Evolutionary conservation across 2,888 invertebrate species (phyloP), one percentile per base, ranked within the genome.

Genomic region (Tenthredo amoena): DNA sequence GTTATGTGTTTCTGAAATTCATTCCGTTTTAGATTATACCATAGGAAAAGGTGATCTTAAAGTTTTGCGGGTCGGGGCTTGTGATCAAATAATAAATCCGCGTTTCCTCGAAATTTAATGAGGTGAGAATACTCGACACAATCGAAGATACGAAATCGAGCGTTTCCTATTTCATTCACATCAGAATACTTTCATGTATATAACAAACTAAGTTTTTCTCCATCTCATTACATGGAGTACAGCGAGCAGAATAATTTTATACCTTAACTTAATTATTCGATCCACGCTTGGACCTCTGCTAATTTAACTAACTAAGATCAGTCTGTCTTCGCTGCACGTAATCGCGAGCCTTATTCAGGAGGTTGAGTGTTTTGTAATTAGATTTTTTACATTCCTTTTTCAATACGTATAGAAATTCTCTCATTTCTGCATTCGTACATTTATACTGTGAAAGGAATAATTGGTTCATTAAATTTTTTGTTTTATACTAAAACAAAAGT

Each of bases 261-360:
- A 68, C 34, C 68, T 34, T 68, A 34, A 68, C 34, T 68, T 34
- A 15, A 68, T 68, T 34, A 68, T 68, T 34, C 34, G 68, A 31
- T 31, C 26, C 10, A 62, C 62, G 62, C 62, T 62, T 34, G 68
- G 68, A 34, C 68, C 68, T 34, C 68, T 34, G 18, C 34, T 34
- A 68, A 68, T 68, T 62, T 10, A 62, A 21, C 26, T 65, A 65
- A 65, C 9, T 68, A 68, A 68, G 68, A 68, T 68, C 68, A 68
- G 21, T 26, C 21, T 12, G 68, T 34, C 68, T 68, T 68, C 34
- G 68, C 18, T 68, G 34, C 34, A 34, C 15, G 34, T 68, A 68
- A 68, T 68, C 68, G 68, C 68, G 68, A 6, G 12, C 68, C 34
- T 34, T 47, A 47, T 34, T 68, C 34, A 2, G 18, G 31, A 68